These are phyloP conservation scores for Rhinatrema bivittatum DNA, from an alignment of 2,797 vertebrate genomes.

Conservation along the genomic window DNA sequence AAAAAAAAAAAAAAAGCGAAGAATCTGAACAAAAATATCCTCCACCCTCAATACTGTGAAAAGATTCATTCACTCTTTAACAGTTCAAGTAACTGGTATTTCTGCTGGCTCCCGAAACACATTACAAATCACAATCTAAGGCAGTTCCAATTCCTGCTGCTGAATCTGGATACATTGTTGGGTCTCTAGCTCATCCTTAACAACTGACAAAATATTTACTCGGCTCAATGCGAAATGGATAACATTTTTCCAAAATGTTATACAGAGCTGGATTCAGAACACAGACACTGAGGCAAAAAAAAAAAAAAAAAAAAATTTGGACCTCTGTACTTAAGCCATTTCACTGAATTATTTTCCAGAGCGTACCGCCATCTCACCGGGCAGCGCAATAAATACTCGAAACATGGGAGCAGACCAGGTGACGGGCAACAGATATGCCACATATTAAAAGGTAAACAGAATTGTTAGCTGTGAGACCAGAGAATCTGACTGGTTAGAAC, in stretches of 20 bases:
- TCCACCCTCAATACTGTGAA: slow-evolving; percentile 41
- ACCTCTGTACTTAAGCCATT: slow-evolving; percentile 38
- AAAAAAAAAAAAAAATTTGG: slow-evolving; percentile 43
- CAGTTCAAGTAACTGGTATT: slow-evolving; percentile 53
- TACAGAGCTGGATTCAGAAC: slow-evolving; percentile 62
- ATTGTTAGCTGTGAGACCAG: too few relatives aligned
- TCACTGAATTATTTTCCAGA: slow-evolving; percentile 61
- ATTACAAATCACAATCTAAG: slow-evolving; percentile 56
- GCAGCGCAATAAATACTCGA: slow-evolving; percentile 12
- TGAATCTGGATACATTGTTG: slow-evolving; percentile 60
- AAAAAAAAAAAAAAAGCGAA: too few relatives aligned
- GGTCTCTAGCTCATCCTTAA: slow-evolving; percentile 74
- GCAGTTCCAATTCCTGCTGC: slow-evolving; percentile 58
- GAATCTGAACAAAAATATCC: too few relatives aligned
- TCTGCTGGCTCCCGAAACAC: slow-evolving; percentile 58
- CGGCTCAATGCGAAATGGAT: slow-evolving; percentile 53
- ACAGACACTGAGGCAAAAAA: slow-evolving; percentile 63
- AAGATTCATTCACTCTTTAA: slow-evolving; percentile 55
- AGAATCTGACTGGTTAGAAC: too few relatives aligned
- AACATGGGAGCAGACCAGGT: background rate
- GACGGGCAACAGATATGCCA: too few relatives aligned
- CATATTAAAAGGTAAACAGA: too few relatives aligned
- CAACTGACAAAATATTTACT: slow-evolving; percentile 88
- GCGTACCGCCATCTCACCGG: slow-evolving; percentile 32
- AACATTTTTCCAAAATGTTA: slow-evolving; percentile 72